Percentiles rank a stretch among this genome's conserved stretches.
Conservation (phyloP, 2,797 vertebrate species). For the Glossophaga mutica region DNA sequence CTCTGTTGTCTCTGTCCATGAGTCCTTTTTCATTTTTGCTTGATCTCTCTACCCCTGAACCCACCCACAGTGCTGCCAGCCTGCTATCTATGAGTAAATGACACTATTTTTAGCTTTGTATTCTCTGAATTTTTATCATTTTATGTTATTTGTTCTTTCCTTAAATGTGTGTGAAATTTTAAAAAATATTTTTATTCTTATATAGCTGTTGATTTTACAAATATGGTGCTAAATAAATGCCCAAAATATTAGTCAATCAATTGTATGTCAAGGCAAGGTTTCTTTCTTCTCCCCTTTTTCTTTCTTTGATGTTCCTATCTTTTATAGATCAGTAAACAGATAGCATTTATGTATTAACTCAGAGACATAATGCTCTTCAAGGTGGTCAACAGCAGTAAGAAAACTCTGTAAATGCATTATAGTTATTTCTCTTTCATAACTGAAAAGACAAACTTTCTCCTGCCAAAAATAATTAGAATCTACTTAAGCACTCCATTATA, state of each 20-base stretch:
- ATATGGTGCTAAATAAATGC: not conserved
- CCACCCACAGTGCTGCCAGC: too few relatives aligned
- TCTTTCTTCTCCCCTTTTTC: not conserved
- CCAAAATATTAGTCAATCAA: not conserved
- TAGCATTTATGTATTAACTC: not conserved
- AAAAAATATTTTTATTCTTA: conserved; percentile 28
- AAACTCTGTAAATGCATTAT: not conserved
- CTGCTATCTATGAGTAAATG: not conserved
- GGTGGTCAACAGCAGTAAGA: not conserved
- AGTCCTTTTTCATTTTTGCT: too few relatives aligned
- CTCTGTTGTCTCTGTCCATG: too few relatives aligned
- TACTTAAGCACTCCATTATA: not conserved
- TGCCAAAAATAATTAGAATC: not conserved
- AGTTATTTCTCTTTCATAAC: not conserved
- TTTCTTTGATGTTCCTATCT: not conserved
- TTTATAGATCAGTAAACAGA: not conserved
- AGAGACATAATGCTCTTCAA: not conserved
- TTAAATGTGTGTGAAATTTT: not conserved
- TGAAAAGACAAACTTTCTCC: not conserved
- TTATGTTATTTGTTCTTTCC: not conserved
- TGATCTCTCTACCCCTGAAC: too few relatives aligned
- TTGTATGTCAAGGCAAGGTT: not conserved
- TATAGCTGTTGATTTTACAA: not conserved
- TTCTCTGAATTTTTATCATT: not conserved
- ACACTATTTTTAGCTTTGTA: not conserved